Evolutionary conservation across 2,888 invertebrate species (phyloP), one percentile per base, ranked within the genome.

Genomic region (Choristoneura rosaceana): DNA sequence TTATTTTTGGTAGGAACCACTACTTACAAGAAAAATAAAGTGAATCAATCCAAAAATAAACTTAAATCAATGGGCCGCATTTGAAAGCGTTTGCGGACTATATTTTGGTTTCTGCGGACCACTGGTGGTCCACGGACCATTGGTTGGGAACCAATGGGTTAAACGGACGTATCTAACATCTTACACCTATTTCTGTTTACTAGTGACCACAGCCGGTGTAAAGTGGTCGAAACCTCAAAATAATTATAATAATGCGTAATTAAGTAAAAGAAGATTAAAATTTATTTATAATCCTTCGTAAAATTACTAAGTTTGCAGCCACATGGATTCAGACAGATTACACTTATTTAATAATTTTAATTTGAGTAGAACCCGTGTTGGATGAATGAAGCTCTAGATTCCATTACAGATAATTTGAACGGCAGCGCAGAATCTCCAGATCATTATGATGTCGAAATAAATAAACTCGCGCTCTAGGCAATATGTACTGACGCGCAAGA

Each of bases 391-490:
- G 64, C 71, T 68, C 62, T 68, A 69, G 71, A 73, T 73, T 64
- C 33, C 68, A 73, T 73, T 73, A 59, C 43, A 73, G 71, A 73
- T 73, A 68, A 68, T 68, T 64, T 68, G 43, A 64, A 52, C 43
- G 62, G 55, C 34, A 10, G 15, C n/a, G 33, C 4, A 58, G 33
- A 38, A 67, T 67, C 58, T 25, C n/a, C n/a, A 58, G 43, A 70
- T 63, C 66, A 62, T 47, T 47, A 64, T 34, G 17, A 63, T 52
- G 25, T n/a, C 25, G n/a, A 17, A 63, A 68, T 69, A 69, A 69
- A 69, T 33, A 34, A 50, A 66, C 55, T 60, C 25, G 25, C 25
- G 25, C 55, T 55, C 4, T 55, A 55, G 52, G 52, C 52, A 17
- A 52, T n/a, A 25, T 17, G 55, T 55, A 12, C 25, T n/a, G 60